A percentile compares a stretch with the other conserved stretches of the same genome.
Conservation (phyloP, 2,113 vertebrate species). For the Pomatostomus ruficeps region DNA sequence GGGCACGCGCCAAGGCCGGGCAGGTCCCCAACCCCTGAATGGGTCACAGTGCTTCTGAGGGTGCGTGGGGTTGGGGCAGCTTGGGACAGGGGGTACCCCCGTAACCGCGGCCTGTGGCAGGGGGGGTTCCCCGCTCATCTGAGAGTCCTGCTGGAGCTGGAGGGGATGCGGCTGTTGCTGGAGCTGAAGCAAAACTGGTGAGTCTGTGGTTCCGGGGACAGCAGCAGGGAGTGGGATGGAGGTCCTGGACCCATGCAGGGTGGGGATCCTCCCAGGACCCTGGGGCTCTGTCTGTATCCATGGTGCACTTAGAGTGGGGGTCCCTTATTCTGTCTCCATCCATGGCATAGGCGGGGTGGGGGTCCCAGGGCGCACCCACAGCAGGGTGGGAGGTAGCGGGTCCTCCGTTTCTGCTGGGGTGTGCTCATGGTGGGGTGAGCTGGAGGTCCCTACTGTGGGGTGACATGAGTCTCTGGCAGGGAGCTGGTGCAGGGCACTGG, state of each 20-base stretch:
- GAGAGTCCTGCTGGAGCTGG: constrained; percentile 74
- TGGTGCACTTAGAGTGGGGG: not conserved
- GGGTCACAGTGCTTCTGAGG: not conserved
- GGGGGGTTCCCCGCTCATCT: constrained; percentile 70
- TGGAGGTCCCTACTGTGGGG: not conserved
- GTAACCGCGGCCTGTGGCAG: not conserved
- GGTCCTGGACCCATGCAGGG: not conserved
- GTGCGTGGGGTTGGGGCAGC: rapidly evolving
- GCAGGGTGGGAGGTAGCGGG: not conserved
- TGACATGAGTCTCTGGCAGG: constrained; percentile 42
- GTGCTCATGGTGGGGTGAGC: not conserved
- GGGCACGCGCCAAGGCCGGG: not conserved
- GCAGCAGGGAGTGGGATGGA: not conserved
- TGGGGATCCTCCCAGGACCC: not conserved
- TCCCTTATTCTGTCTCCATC: not conserved
- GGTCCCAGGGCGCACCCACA: not conserved
- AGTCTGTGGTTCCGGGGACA: not conserved
- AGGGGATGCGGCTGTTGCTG: constrained; percentile 69
- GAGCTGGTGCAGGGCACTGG: constrained; percentile 73
- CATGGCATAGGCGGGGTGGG: not conserved
- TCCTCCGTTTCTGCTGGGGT: rapidly evolving
- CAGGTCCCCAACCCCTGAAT: not conserved
- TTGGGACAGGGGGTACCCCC: not conserved
- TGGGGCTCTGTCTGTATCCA: not conserved
- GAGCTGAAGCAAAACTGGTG: constrained; percentile 87